Evolutionary conservation across 2,113 vertebrate species (phyloP), one percentile per base, ranked within the genome.

Genomic region (Castor canadensis): DNA sequence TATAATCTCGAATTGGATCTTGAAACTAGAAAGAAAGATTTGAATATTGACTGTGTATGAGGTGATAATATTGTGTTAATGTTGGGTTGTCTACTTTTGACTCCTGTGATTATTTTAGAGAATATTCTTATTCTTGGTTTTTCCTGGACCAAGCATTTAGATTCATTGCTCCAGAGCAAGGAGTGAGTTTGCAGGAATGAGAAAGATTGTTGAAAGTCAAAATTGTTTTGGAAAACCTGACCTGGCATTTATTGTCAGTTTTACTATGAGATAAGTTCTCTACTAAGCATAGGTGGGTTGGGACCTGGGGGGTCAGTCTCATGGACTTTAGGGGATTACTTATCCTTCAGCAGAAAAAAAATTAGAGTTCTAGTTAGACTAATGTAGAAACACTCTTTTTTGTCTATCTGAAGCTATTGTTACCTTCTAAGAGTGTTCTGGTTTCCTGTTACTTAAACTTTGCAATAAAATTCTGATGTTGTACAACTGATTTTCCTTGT

Each of bases 261-360:
- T 95, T 56, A 69, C 76, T 64, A 45, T 85, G 64, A 69, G 43
- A 71, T 83, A 67, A 72, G 2, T 77, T 93, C 69, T 94, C 83
- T 86, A 43, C 9, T 67, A 56, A 93, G 73, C 22, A 35, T 22
- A 69, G 62, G 47, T 87, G 43, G 52, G 28, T 6, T 66, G 71
- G 35, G 12, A 13, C 4, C 62, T 67, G 24, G 38, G 7, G n/a
- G 11, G 69, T 72, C 52, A 35, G 38, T 60, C 8, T 93, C 56
- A 19, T 82, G 60, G 43, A 56, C 62, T 49, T 77, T 35, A 38
- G 38, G 64, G 32, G 47, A 80, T 77, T 66, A 83, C 90, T 64
- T 81, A 49, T 87, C 6, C 60, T 91, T 69, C 17, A 71, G 13
- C 26, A 81, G 72, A 58, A 54, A 40, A 76, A 86, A 54, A 79